Conservation (phyloP, 2,888 invertebrate genomes). For the Andrena minutula region DNA sequence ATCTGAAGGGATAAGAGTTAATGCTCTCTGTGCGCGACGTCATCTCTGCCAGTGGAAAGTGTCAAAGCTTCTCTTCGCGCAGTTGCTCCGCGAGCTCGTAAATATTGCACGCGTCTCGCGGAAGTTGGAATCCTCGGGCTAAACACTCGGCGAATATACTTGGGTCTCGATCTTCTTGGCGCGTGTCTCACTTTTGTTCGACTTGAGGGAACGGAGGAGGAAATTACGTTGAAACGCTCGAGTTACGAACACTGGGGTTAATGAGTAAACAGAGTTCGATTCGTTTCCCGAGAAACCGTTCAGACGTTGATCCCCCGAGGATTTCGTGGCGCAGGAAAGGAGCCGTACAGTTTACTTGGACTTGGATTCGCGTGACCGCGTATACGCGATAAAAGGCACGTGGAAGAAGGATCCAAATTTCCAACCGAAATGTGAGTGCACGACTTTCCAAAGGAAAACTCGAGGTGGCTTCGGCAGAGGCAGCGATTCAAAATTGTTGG, state of each 20-base stretch:
- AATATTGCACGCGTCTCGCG: neutral
- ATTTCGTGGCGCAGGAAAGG: neutral
- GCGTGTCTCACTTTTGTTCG: neutral
- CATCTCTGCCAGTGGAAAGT: constrained; percentile 41
- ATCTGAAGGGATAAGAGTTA: constrained; percentile 53
- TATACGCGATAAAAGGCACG: neutral
- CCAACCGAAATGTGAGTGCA: constrained; percentile 9
- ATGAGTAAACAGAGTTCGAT: neutral
- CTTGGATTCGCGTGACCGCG: neutral
- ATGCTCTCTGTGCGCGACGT: constrained; percentile 46
- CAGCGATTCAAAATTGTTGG: neutral
- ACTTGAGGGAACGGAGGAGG: too few species aligned
- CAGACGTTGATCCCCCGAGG: neutral
- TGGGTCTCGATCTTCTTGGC: neutral
- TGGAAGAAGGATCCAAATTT: neutral
- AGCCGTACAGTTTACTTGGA: neutral
- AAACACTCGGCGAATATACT: neutral
- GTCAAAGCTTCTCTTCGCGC: neutral
- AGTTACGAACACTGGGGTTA: neutral
- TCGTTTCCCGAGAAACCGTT: neutral
- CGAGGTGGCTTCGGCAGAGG: neutral
- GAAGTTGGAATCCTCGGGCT: neutral
- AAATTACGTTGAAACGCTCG: too few species aligned
- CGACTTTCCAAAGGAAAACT: neutral
- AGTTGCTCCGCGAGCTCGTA: neutral